A percentile compares a stretch with the other conserved stretches of the same genome.
Conservation (phyloP, 2,113 vertebrate genomes). For the Trematocara nigrifrons region DNA sequence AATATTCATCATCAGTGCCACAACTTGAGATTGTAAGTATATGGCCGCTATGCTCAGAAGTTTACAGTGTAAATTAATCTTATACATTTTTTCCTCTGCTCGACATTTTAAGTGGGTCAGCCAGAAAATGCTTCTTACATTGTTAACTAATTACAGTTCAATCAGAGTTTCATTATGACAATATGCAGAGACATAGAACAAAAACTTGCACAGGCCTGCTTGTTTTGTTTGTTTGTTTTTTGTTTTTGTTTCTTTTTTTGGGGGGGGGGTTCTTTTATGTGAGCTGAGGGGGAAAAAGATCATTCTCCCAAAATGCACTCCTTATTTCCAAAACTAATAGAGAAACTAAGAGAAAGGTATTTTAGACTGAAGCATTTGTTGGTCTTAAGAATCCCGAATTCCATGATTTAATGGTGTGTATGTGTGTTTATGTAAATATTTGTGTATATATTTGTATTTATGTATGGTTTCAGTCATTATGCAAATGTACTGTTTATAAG, state of each 20-base stretch:
- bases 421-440: background rate
- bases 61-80: background rate
- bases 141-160: background rate
- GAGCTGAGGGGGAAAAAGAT: background rate
- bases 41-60: background rate
- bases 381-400: background rate
- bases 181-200: background rate
- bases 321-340: background rate
- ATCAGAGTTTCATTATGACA: background rate
- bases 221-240: background rate
- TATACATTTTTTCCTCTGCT: background rate
- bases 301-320: background rate
- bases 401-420: background rate
- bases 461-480: background rate
- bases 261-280: background rate
- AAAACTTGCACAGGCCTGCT: background rate
- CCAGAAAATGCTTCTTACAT: background rate
- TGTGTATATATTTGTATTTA: too few species aligned
- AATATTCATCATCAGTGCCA: constrained; percentile 39
- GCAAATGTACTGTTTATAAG: background rate
- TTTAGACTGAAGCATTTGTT: background rate
- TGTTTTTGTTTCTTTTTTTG: background rate
- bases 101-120: constrained; percentile 19
- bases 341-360: background rate
- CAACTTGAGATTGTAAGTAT: background rate